Conservation (phyloP, 2,888 invertebrate species). For the Drosophila kambysellisi region DNA sequence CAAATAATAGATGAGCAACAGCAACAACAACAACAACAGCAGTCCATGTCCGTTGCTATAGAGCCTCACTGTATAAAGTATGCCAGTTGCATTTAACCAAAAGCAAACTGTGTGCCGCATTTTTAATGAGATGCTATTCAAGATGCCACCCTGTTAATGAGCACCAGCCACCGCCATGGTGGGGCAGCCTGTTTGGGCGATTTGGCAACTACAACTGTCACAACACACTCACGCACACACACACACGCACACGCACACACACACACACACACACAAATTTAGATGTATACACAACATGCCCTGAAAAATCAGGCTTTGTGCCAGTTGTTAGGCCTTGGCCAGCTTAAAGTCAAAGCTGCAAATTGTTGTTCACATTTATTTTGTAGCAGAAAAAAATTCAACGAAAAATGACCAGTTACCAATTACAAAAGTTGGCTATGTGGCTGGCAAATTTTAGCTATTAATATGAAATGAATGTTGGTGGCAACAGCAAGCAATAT, state of each 20-base stretch:
- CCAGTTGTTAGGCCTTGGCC: conserved; percentile 31
- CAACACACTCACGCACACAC: conserved; percentile 11
- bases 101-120: conserved; percentile 46
- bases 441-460: conserved; percentile 26
- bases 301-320: conserved; percentile 23
- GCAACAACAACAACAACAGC: not conserved
- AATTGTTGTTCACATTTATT: conserved; percentile 4
- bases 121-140: conserved; percentile 74
- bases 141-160: conserved; percentile 63
- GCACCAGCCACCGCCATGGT: conserved; percentile 32
- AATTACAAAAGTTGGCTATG: not conserved
- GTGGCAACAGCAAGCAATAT: conserved; percentile 3
- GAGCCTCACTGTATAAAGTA: conserved; percentile 3
- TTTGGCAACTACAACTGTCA: conserved; percentile 28
- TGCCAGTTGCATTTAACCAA: conserved; percentile 37
- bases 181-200: conserved; percentile 8
- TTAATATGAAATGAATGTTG: conserved; percentile 67
- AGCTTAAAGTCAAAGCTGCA: conserved; percentile 3
- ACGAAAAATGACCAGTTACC: conserved; percentile 1
- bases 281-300: conserved; percentile 10
- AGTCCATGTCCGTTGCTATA: conserved; percentile 1
- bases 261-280: not conserved
- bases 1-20: conserved; percentile 55
- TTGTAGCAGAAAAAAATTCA: not conserved
- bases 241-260: not conserved